A percentile compares a stretch with the other conserved stretches of the same genome.
These are phyloP conservation scores for Spondyliosoma cantharus DNA, from an alignment of 2,797 vertebrate species.

Conservation along the genomic window DNA sequence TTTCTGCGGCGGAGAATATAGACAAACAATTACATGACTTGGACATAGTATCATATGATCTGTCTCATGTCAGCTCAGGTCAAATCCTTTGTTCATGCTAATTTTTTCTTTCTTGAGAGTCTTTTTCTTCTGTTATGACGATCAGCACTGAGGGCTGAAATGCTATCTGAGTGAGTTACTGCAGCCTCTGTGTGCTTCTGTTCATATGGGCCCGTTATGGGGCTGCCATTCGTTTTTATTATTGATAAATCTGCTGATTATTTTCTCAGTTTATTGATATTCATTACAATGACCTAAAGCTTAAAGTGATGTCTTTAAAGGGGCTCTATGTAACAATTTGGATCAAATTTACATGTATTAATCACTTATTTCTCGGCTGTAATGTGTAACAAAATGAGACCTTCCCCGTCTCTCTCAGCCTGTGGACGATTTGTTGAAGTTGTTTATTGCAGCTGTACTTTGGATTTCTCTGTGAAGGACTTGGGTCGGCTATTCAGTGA, in stretches of 20 bases:
- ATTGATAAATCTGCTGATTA: neutral
- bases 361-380: no score
- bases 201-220: neutral
- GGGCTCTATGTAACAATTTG: no score
- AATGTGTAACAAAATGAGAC: no score
- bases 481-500: no score
- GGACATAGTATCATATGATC: neutral
- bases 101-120: neutral
- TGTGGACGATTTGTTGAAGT: no score
- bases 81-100: neutral
- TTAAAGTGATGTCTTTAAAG: neutral
- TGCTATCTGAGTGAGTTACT: neutral
- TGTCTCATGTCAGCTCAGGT: slow-evolving; percentile 1
- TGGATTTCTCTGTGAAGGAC: no score
- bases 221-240: neutral
- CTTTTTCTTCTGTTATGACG: neutral
- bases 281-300: neutral
- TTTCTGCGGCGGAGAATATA: slow-evolving; percentile 84
- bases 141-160: neutral
- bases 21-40: slow-evolving; percentile 44
- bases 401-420: no score
- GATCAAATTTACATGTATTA: no score
- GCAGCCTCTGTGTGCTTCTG: neutral
- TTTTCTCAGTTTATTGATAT: neutral
- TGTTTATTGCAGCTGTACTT: no score